phyloP scores from a whole-genome alignment of 2,113 vertebrate genomes.

The Cranoglanis bouderius region DNA sequence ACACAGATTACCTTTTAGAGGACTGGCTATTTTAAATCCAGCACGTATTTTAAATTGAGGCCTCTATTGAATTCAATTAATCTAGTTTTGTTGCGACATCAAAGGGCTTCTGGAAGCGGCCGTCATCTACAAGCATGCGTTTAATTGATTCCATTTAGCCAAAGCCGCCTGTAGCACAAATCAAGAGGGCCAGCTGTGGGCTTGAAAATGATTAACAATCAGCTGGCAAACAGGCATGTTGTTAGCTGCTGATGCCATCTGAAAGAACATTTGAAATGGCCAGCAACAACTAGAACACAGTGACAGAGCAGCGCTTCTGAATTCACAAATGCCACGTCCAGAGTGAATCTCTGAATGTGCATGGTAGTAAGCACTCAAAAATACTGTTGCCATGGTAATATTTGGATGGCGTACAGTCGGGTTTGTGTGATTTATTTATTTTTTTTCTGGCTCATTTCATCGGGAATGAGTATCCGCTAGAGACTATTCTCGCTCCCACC shows the following conservation, averaged over 20 bases:
- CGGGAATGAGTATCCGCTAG: not conserved
- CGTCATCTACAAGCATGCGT: slow-evolving; percentile 63
- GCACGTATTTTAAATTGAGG: slow-evolving; percentile 43
- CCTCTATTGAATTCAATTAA: slow-evolving; percentile 64
- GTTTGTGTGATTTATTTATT: not conserved
- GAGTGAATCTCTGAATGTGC: not conserved
- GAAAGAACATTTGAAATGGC: slow-evolving; percentile 11
- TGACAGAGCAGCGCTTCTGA: not conserved
- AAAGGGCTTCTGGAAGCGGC: slow-evolving; percentile 65
- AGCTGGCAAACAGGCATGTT: slow-evolving; percentile 51
- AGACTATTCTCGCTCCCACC: not conserved
- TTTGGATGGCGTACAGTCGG: not conserved
- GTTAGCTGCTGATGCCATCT: slow-evolving; percentile 30
- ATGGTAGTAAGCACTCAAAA: not conserved
- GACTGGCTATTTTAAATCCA: not conserved
- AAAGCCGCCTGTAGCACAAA: slow-evolving; percentile 61
- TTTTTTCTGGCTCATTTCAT: slow-evolving; percentile 6
- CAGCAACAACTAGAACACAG: not conserved
- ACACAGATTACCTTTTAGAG: not conserved
- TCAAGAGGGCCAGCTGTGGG: slow-evolving; percentile 57
- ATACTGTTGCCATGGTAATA: slow-evolving; percentile 23
- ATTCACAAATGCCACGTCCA: not conserved
- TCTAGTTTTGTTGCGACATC: slow-evolving; percentile 66
- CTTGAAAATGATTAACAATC: slow-evolving; percentile 65
- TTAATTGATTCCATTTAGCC: slow-evolving; percentile 74